These are phyloP conservation scores for Labeo catla DNA, from an alignment of 2,113 vertebrate species.

Conservation along the genomic window DNA sequence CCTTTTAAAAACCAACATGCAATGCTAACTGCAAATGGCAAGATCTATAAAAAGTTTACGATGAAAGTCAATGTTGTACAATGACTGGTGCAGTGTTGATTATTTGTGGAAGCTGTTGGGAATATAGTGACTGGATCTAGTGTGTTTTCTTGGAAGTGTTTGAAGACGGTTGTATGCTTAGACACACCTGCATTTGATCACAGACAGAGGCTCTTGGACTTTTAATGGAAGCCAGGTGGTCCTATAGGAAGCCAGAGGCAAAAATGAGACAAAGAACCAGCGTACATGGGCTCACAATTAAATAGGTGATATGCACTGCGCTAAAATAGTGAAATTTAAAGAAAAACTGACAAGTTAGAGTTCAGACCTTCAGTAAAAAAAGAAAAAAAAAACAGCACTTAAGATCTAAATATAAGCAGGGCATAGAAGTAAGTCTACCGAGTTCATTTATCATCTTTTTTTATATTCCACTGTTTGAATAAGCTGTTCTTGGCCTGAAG, in stretches of 20 bases:
- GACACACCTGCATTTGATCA: constrained; percentile 70
- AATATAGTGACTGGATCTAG: neutral
- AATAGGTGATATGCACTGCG: neutral
- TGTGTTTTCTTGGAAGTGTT: constrained; percentile 12
- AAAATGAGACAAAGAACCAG: constrained; percentile 54
- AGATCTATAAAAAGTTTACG: constrained; percentile 5
- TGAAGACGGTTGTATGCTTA: constrained; percentile 45
- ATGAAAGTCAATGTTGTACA: neutral
- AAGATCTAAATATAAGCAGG: constrained; percentile 23
- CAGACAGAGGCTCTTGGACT: constrained; percentile 60
- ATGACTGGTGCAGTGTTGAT: neutral
- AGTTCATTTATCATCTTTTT: constrained; percentile 8
- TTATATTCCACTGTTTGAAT: constrained; percentile 20
- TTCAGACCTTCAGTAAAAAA: constrained; percentile 47
- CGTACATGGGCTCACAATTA: constrained; percentile 57
- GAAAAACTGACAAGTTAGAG: constrained; percentile 48
- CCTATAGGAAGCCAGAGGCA: constrained; percentile 61
- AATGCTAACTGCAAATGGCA: neutral
- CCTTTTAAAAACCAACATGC: neutral
- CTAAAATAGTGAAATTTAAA: constrained; percentile 37
- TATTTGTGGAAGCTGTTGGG: neutral
- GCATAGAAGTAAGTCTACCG: neutral
- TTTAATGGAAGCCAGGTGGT: constrained; percentile 71
- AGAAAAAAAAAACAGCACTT: constrained; percentile 41
- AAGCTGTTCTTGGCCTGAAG: constrained; percentile 36